Evolutionary conservation across 2,113 vertebrate genomes (phyloP).

Genomic region (Pachypanchax playfairii): DNA sequence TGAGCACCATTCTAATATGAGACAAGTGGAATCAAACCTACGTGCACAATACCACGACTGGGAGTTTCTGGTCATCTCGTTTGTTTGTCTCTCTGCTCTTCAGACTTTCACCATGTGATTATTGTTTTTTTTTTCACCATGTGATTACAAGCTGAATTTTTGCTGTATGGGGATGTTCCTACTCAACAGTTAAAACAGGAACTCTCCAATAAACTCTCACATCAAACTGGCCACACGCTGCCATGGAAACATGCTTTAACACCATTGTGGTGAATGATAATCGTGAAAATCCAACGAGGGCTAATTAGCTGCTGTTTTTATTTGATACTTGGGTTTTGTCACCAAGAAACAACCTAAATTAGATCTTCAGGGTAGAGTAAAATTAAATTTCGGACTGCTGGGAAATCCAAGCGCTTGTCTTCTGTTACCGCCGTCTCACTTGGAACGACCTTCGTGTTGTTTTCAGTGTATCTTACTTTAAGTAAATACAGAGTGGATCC

Average conservation of each 20-base stretch:
- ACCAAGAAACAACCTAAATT: background rate
- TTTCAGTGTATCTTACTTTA: background rate
- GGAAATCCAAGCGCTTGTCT: background rate
- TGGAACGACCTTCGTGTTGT: background rate
- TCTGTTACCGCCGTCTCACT: background rate
- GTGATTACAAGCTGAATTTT: no score
- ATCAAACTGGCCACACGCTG: conserved; percentile 22
- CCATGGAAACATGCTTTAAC: conserved; percentile 16
- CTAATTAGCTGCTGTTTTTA: conserved; percentile 20
- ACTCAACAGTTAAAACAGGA: background rate
- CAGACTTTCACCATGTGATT: background rate
- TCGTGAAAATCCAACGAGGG: conserved; percentile 7
- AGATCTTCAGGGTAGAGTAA: background rate
- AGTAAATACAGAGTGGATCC: background rate
- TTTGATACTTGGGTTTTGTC: background rate
- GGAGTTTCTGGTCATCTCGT: background rate
- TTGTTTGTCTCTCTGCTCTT: background rate
- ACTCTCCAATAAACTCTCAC: conserved; percentile 36
- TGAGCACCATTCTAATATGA: background rate
- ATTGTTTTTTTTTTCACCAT: no score
- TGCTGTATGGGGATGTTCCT: no score
- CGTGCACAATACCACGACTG: no score
- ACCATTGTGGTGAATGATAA: conserved; percentile 7
- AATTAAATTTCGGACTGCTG: background rate
- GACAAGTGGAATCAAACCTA: background rate